phyloP scores from a whole-genome alignment of 2,888 invertebrate genomes.

The Parascotia fuliginaria region DNA sequence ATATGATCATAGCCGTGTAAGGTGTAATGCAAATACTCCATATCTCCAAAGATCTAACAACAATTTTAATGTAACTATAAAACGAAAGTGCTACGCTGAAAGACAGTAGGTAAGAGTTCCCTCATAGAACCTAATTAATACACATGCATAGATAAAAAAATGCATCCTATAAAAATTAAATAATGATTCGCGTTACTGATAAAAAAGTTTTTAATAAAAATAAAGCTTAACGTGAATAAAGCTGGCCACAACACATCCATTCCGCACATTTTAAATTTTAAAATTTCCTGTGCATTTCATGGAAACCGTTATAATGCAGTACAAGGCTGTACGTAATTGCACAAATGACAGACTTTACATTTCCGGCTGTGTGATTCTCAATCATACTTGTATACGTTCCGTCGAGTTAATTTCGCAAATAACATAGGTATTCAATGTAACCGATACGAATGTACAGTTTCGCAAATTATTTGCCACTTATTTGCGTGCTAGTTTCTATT shows the following conservation, averaged over 20 bases:
- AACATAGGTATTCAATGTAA: conserved; percentile 29
- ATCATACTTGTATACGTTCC: conserved; percentile 20
- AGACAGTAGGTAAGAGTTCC: no score
- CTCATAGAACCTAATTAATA: no score
- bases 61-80: no score
- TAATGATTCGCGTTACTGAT: background rate
- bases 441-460: conserved; percentile 30
- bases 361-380: conserved; percentile 34
- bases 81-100: no score
- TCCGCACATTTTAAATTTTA: conserved; percentile 16
- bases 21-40: no score
- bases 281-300: conserved; percentile 20
- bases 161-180: background rate
- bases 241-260: background rate
- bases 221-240: background rate
- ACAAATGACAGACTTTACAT: conserved; percentile 44
- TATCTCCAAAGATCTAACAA: no score
- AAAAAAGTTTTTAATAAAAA: background rate
- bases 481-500: conserved; percentile 15
- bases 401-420: conserved; percentile 42
- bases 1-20: no score
- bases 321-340: conserved; percentile 33
- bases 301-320: conserved; percentile 30
- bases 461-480: conserved; percentile 7
- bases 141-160: no score